Base-by-base conservation (phyloP, 2,797 vertebrate species). In the Pantherophis vulpinus region DNA sequence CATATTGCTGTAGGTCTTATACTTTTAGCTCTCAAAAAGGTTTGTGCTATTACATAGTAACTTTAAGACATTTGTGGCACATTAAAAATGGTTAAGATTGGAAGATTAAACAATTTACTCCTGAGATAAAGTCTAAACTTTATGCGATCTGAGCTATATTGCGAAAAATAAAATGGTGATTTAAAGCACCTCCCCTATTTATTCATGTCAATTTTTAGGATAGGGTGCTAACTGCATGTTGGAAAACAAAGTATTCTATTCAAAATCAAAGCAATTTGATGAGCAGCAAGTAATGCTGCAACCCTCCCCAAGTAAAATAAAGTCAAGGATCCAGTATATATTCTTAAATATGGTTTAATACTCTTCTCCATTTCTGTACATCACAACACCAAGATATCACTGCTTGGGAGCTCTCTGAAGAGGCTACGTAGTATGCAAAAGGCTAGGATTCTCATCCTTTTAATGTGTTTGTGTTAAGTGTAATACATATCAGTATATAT, bases 331-430 rank as follows among this genome's bases (percentile, higher is more conserved):
- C 97, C 94, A 87, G 95, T 93, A 94, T 97, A 96, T 98, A 98
- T 98, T 98, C 98, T 98, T 98, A 98, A 98, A 98, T 98, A 98
- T 98, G 97, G 98, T 98, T 98, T 98, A 98, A 98, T 98, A 98
- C 98, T 98, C 98, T 98, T 98, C 98, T 98, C 98, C 98, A 98
- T 98, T 98, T 98, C 98, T 98, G 98, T 98, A 98, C 98, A 98
- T 98, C 98, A 98, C 98, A 98, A 98, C 98, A 98, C 98, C 98
- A 98, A 98, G 98, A 98, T 98, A 98, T 98, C 91, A 98, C 98
- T 98, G 98, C 97, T 98, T 97, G 98, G 97, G 97, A 98, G 98
- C 98, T 97, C 97, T 98, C 97, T 98, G 98, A 97, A 98, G 98
- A 98, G 97, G 98, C 97, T 98, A 98, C 97, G 98, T 97, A 98